Conservation (phyloP, 2,113 vertebrate genomes). For the Hyperopisus bebe region DNA sequence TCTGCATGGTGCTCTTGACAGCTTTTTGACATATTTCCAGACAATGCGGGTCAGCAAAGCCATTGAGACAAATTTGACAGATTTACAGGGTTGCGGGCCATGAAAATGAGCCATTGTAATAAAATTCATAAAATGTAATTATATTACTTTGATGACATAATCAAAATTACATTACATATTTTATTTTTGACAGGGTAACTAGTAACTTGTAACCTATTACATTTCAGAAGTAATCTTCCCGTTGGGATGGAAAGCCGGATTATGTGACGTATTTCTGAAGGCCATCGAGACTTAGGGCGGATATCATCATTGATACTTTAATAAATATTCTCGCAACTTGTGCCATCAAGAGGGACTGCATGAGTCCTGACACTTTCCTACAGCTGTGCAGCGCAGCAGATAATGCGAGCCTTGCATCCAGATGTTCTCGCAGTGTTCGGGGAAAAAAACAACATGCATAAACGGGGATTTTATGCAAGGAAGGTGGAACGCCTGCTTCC, state of each 20-base stretch:
- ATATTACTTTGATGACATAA: not conserved
- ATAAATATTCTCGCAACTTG: not conserved
- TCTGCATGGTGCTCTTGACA: not conserved
- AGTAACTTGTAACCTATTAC: not conserved
- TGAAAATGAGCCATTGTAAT: not conserved
- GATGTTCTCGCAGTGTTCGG: slow-evolving; percentile 28
- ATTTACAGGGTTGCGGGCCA: not conserved
- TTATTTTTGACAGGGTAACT: not conserved
- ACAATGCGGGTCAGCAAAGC: not conserved
- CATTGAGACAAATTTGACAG: not conserved
- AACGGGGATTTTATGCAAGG: not conserved
- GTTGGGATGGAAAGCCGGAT: not conserved
- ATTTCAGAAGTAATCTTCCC: not conserved
- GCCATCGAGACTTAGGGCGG: not conserved
- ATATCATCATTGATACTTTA: not conserved
- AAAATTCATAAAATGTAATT: not conserved
- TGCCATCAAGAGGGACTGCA: slow-evolving; percentile 54
- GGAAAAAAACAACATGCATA: not conserved
- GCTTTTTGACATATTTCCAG: not conserved
- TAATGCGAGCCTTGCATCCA: slow-evolving; percentile 34
- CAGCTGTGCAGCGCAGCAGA: slow-evolving; percentile 44
- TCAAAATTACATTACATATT: not conserved
- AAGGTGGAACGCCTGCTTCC: not conserved
- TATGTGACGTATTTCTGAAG: not conserved
- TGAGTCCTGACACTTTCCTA: slow-evolving; percentile 43